Evolutionary conservation across 2,888 invertebrate species (phyloP), one percentile per base, ranked within the genome.

Genomic region (Osedax frankpressi): DNA sequence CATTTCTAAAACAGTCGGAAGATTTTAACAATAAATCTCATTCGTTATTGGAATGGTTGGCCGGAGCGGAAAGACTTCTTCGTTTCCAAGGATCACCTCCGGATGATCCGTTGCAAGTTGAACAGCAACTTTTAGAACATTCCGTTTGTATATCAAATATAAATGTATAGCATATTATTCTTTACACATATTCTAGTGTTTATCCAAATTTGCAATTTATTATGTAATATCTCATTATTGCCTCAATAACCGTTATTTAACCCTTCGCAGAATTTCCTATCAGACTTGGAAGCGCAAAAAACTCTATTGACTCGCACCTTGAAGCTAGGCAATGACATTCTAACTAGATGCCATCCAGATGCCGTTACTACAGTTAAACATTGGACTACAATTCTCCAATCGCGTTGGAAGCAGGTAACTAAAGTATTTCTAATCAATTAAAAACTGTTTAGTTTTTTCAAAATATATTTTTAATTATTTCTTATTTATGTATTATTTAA

Each of bases 281-380:
- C 90, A 77, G 92, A 94, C 84, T 86, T 95, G 65, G 88, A 89
- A 74, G 92, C 93, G 69, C 92, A 96, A 82, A 91, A 92, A 81
- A 89, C 87, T 0, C 93, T 93, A 81, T 93, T 95, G 85, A 76
- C 81, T 6, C 82, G 82, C 71, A 76, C 76, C 71, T 25, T 96
- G 75, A 88, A 90, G 28, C 88, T 95, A 73, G 96, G 96, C 0
- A 91, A 92, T 81, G 88, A 89, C 59, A 94, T 99, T 78, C 88
- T 96, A 74, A 89, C 89, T 78, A 92, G 92, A 82, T 92, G 94
- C n/a, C 96, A 98, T 86, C 95, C 95, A 0, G 94, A 96, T 82
- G 95, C 94, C 0, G 91, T 93, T n/a, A 89, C 91, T 25, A 93
- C 96, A n/a, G 92, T 99, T 82, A 94, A 94, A 83, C 95, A 97